These are phyloP conservation scores for Triplophysa yarkandensis DNA, from an alignment of 2,797 vertebrate genomes.

Conservation along the genomic window DNA sequence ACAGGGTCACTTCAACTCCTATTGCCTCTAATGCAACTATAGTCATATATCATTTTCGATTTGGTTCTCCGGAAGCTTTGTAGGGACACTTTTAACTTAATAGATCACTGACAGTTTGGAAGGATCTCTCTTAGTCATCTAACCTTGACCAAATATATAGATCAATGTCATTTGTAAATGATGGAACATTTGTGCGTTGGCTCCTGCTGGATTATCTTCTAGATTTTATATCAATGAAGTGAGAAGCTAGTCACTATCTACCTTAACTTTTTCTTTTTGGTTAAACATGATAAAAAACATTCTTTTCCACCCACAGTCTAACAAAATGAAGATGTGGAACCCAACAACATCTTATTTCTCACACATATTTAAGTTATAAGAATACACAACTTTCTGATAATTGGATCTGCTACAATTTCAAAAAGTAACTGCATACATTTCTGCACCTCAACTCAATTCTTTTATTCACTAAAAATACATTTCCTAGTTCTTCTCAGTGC, in stretches of 20 bases:
- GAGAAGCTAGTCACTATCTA: background rate
- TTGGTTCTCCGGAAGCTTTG: constrained; percentile 4
- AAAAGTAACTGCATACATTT: background rate
- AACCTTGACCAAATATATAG: no score
- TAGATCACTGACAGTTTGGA: background rate
- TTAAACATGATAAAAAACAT: no score
- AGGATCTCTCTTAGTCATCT: no score
- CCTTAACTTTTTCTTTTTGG: no score
- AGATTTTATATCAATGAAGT: background rate
- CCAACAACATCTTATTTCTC: background rate
- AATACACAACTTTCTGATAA: background rate
- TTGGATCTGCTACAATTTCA: background rate
- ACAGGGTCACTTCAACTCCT: constrained; percentile 23
- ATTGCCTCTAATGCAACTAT: constrained; percentile 7
- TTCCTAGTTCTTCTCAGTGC: background rate
- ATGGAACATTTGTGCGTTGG: no score
- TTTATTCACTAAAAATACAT: background rate
- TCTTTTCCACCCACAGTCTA: no score
- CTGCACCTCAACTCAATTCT: background rate
- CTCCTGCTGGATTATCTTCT: background rate
- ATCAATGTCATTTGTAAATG: no score
- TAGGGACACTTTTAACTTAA: background rate
- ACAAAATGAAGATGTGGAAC: no score
- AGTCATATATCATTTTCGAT: constrained; percentile 24
- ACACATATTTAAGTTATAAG: background rate